Evolutionary conservation across 1,140 invertebrate species (phyloP).

Genomic region (Dysdera silvatica): DNA sequence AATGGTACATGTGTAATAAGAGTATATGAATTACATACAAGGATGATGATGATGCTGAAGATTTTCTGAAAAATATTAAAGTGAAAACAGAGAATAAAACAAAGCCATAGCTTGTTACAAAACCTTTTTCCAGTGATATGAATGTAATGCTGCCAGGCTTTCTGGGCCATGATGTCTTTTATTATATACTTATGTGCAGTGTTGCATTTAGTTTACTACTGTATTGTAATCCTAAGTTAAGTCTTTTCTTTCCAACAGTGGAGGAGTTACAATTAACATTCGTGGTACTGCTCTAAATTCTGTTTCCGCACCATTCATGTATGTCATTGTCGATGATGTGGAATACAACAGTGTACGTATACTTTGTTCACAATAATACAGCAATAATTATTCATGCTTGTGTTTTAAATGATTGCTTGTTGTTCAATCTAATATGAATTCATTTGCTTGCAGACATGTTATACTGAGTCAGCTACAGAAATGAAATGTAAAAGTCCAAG

Average conservation of each 20-base stretch:
- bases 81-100: no score
- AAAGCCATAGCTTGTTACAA: no score
- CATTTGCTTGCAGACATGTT: constrained; percentile 15
- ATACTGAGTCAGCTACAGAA: constrained; percentile 58
- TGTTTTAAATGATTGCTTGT: neutral
- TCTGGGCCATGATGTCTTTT: no score
- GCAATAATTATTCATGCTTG: neutral
- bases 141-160: no score
- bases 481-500: constrained; percentile 82
- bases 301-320: constrained; percentile 83
- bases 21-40: no score
- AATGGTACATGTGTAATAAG: no score
- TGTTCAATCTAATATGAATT: neutral
- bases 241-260: constrained; percentile 45
- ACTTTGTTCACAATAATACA: neutral
- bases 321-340: constrained; percentile 69
- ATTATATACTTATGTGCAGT: no score
- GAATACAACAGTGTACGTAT: constrained; percentile 63
- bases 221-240: neutral
- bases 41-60: no score
- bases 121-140: no score
- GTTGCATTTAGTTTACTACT: no score
- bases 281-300: constrained; percentile 77
- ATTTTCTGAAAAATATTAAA: no score
- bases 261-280: constrained; percentile 82